Evolutionary conservation across 2,797 vertebrate genomes (phyloP).

Genomic region (Bradypodion pumilum): DNA sequence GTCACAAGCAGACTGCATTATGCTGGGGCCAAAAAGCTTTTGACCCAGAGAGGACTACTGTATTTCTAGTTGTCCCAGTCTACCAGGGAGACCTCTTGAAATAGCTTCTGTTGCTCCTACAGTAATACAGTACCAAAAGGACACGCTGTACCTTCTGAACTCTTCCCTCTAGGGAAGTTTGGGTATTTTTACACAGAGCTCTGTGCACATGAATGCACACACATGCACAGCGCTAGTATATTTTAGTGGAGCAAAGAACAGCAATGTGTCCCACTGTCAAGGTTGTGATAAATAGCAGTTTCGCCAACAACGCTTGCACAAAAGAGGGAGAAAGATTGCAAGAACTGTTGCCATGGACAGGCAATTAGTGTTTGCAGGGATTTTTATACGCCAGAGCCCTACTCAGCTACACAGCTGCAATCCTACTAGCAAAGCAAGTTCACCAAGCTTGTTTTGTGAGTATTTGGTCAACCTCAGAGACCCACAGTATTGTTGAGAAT

Average conservation of each 20-base stretch:
- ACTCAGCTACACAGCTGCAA: no score
- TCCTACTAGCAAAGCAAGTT: no score
- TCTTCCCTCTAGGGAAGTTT: not conserved
- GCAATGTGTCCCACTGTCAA: no score
- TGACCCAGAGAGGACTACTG: slow-evolving; percentile 15
- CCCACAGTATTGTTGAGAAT: not conserved
- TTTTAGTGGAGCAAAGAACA: no score
- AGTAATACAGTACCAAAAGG: not conserved
- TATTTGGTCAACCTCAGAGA: not conserved
- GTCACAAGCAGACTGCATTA: slow-evolving; percentile 35
- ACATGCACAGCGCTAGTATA: no score
- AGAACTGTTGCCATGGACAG: no score
- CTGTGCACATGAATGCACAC: no score
- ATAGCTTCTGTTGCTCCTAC: not conserved
- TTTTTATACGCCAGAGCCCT: no score
- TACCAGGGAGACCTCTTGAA: not conserved
- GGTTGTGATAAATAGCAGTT: no score
- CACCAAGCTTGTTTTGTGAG: not conserved
- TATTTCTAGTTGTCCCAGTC: not conserved
- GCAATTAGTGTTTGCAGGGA: no score
- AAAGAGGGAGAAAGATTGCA: no score
- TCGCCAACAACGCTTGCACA: no score
- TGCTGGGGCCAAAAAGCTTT: not conserved
- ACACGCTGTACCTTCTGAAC: not conserved
- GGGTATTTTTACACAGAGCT: not conserved